These are phyloP conservation scores for Acipenser ruthenus DNA, from an alignment of 2,797 vertebrate species.

Conservation along the genomic window DNA sequence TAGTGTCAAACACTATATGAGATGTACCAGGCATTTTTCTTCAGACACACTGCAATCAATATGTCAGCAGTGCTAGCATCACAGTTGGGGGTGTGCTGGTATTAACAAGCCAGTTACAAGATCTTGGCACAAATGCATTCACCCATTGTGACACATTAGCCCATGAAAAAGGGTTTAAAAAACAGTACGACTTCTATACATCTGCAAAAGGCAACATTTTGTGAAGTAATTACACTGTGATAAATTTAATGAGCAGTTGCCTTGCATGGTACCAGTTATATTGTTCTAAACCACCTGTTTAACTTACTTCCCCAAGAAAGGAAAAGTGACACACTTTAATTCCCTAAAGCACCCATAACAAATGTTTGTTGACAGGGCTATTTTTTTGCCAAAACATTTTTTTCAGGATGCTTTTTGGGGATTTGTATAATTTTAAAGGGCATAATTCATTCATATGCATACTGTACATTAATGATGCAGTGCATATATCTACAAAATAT, in stretches of 20 bases:
- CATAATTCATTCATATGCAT: no score
- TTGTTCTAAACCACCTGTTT: constrained; percentile 1
- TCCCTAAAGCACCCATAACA: no score
- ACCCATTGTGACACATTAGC: constrained; percentile 28
- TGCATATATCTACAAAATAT: no score
- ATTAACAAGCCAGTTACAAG: constrained; percentile 20
- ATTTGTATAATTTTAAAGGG: no score
- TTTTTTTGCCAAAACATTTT: no score
- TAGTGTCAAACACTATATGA: constrained; percentile 1
- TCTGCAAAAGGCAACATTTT: constrained; percentile 14
- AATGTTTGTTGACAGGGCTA: no score
- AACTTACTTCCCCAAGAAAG: neutral
- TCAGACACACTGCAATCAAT: constrained; percentile 33
- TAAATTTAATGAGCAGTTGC: constrained; percentile 1
- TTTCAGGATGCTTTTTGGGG: no score
- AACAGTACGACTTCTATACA: constrained; percentile 13
- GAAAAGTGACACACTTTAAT: no score
- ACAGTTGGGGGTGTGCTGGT: constrained; percentile 23
- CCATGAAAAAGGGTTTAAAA: constrained; percentile 16
- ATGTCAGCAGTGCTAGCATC: constrained; percentile 29
- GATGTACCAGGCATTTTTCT: constrained; percentile 24
- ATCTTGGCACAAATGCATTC: constrained; percentile 21
- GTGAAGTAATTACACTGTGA: constrained; percentile 14
- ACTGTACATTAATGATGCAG: no score
- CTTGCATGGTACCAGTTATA: neutral